These are phyloP conservation scores for Chelmon rostratus DNA, from an alignment of 2,797 vertebrate genomes.

Conservation along the genomic window DNA sequence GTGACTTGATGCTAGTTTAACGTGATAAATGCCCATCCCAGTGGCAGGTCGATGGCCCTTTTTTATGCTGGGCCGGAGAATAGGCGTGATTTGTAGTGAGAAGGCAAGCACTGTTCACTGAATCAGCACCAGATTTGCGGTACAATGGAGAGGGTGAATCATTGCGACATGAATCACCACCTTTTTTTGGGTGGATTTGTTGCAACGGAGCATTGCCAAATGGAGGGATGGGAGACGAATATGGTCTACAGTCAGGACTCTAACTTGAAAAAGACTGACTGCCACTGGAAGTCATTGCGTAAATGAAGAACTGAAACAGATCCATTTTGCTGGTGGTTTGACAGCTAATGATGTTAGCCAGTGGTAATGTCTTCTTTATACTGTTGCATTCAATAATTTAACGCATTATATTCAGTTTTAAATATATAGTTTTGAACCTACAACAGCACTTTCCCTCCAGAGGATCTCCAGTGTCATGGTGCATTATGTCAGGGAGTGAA, in stretches of 20 bases:
- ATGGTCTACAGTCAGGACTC: slow-evolving; percentile 21
- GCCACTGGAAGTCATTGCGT: slow-evolving; percentile 7
- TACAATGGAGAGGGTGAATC: slow-evolving; percentile 48
- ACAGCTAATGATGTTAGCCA: background rate
- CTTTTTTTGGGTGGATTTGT: slow-evolving; percentile 33
- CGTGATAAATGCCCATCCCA: slow-evolving; percentile 50
- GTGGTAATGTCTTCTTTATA: background rate
- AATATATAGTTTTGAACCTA: slow-evolving; percentile 30
- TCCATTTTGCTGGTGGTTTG: background rate
- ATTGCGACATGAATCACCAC: slow-evolving; percentile 61
- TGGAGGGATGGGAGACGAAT: slow-evolving; percentile 29
- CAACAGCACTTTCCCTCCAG: slow-evolving; percentile 50
- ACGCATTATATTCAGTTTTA: background rate
- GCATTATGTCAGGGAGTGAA: slow-evolving; percentile 75
- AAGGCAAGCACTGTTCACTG: slow-evolving; percentile 38
- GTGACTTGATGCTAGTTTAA: slow-evolving; percentile 40
- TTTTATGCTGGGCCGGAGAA: slow-evolving; percentile 28
- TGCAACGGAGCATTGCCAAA: slow-evolving; percentile 37
- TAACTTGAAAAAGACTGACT: slow-evolving; percentile 24
- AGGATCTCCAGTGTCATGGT: slow-evolving; percentile 62
- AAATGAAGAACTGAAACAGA: slow-evolving; percentile 14
- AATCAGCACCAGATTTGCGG: slow-evolving; percentile 60
- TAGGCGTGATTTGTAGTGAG: slow-evolving; percentile 45
- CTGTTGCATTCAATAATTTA: slow-evolving; percentile 13
- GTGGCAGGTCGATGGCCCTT: slow-evolving; percentile 40